phyloP scores from a whole-genome alignment of 2,797 vertebrate species.

The Hyperoplus immaculatus region DNA sequence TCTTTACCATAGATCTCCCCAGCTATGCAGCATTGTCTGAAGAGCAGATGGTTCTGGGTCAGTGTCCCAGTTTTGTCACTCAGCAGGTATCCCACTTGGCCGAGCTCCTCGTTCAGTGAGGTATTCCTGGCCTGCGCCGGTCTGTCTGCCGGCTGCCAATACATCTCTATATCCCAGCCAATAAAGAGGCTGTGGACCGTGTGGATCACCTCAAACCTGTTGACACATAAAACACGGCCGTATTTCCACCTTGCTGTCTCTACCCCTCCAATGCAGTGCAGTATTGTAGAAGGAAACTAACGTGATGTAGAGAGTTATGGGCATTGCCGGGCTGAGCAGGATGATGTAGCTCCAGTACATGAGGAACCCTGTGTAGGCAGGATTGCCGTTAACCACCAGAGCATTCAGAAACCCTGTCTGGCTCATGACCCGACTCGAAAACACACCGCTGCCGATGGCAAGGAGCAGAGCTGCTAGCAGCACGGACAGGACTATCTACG shows the following conservation, averaged over 20 bases:
- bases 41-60: slow-evolving; percentile 92
- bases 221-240: slow-evolving; percentile 20
- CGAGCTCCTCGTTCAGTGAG: slow-evolving; percentile 92
- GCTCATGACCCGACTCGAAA: slow-evolving; percentile 67
- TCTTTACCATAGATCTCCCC: slow-evolving; percentile 89
- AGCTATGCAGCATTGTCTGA: slow-evolving; percentile 92
- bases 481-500: slow-evolving; percentile 88
- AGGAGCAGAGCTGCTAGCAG: slow-evolving; percentile 77
- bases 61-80: slow-evolving; percentile 97
- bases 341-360: slow-evolving; percentile 92
- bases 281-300: slow-evolving; percentile 75
- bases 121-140: slow-evolving; percentile 90
- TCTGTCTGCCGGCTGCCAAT: slow-evolving; percentile 77
- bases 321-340: slow-evolving; percentile 91
- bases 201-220: slow-evolving; percentile 92
- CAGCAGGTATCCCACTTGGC: slow-evolving; percentile 93
- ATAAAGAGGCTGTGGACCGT: slow-evolving; percentile 92
- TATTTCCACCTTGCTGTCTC: background rate
- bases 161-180: slow-evolving; percentile 92
- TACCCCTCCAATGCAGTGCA: background rate
- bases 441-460: slow-evolving; percentile 83
- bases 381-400: slow-evolving; percentile 56
- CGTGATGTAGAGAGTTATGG: slow-evolving; percentile 94
- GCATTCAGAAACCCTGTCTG: slow-evolving; percentile 45
- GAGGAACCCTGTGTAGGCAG: slow-evolving; percentile 86